Base-by-base conservation (phyloP, 2,888 invertebrate species). In the Drosophila fulvimacula region DNA sequence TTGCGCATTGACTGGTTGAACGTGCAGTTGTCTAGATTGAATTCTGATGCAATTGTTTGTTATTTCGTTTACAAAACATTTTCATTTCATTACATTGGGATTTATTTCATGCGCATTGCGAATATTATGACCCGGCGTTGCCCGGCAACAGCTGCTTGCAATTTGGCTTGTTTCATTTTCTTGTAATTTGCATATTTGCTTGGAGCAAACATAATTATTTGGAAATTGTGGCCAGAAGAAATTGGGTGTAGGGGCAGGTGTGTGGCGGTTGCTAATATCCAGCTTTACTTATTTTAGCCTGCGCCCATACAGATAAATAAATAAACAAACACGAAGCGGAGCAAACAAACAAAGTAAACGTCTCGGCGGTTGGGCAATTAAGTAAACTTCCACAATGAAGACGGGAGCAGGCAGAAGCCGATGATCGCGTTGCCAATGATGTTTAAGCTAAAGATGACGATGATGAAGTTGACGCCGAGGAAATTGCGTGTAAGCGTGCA, bases 401-500 rank as follows among this genome's bases (percentile, higher is more conserved):
- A 34, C 30, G 44, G 69, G 19, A 41, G 69, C 24, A 36, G 46
- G n/a, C 27, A 10, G 10, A 59, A 34, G 49, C 53, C 34, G 36
- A 57, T 24, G 49, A 62, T 10, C 17, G 60, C 0, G 49, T 46
- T 46, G 27, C 46, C 27, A 46, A 46, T 13, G 51, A 27, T 13
- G 38, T 49, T 10, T 9, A n/a, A 39, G n/a, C 3, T 17, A 2
- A 38, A 3, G 34, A 21, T 10, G 52, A 53, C 32, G 55, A 42
- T 56, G 48, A 53, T 24, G 44, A 51, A 7, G 39, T 46, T 65
- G 56, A 46, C 39, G 66, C 49, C 38, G 19, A 72, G 81, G 83
- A 81, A 83, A 86, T 83, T 86, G 87, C 82, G 84, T 81, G 87
- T 81, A 86, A 81, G 74, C 79, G 73, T 60, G 60, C 83, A 83